Conservation (phyloP, 2,113 vertebrate genomes). For the Phaethon lepturus region DNA sequence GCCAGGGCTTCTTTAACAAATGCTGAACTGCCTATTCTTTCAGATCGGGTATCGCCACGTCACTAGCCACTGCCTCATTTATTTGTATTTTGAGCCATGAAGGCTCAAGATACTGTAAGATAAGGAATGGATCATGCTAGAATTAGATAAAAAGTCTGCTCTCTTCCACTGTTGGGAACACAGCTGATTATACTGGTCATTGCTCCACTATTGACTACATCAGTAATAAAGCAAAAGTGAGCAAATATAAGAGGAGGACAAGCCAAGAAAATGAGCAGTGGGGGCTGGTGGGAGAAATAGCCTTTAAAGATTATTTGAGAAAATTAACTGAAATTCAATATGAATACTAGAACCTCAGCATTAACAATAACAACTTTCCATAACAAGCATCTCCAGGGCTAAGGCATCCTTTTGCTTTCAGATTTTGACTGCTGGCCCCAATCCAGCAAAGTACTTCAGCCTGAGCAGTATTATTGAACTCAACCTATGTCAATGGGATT, state of each 20-base stretch:
- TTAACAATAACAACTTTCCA: background rate
- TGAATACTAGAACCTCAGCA: background rate
- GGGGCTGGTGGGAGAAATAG: background rate
- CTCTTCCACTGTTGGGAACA: background rate
- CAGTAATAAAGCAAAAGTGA: background rate
- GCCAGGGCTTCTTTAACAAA: background rate
- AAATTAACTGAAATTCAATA: background rate
- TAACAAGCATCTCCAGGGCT: background rate
- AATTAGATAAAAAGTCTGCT: background rate
- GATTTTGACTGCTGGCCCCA: background rate
- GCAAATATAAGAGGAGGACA: background rate
- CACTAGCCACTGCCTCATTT: background rate
- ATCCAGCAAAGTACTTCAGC: background rate
- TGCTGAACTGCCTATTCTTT: background rate
- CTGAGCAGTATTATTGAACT: background rate
- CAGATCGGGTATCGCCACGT: background rate
- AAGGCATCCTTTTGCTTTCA: background rate
- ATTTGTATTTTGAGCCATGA: background rate
- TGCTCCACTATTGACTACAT: background rate
- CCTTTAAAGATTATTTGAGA: background rate
- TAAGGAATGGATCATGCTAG: background rate
- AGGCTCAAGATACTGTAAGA: background rate
- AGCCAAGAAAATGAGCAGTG: background rate
- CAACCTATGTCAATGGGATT: background rate
- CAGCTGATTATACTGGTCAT: background rate